phyloP scores from a whole-genome alignment of 1,140 invertebrate genomes.

The Kradibia gibbosae region DNA sequence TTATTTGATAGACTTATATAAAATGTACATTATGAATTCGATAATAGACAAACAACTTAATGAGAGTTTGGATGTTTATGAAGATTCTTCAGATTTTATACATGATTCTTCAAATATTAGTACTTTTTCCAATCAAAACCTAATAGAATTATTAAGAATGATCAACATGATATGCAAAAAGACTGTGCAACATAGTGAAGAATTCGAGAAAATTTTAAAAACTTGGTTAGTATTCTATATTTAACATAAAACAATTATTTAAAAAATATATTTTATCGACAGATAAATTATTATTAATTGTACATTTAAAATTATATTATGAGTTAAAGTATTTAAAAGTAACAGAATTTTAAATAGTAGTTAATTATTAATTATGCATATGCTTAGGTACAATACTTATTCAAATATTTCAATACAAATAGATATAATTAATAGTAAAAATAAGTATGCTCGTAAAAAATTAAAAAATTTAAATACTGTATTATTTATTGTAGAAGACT shows the following conservation, averaged over 20 bases:
- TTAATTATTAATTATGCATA: no score
- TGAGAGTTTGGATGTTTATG: slow-evolving; percentile 31
- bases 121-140: slow-evolving; percentile 39
- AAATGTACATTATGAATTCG: slow-evolving; percentile 50
- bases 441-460: no score
- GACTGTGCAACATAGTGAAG: slow-evolving; percentile 53
- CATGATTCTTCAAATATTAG: slow-evolving; percentile 39
- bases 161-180: slow-evolving; percentile 49
- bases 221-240: slow-evolving; percentile 57
- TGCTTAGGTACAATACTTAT: no score
- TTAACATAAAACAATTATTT: not conserved
- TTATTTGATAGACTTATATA: slow-evolving; percentile 61
- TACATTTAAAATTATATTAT: no score
- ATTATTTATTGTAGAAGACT: not conserved
- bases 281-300: no score
- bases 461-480: no score
- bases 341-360: no score
- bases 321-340: no score
- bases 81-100: slow-evolving; percentile 19
- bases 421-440: no score
- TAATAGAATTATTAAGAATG: slow-evolving; percentile 56
- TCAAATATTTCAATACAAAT: no score
- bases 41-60: slow-evolving; percentile 50
- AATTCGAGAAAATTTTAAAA: slow-evolving; percentile 57
- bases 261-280: not conserved